Evolutionary conservation across 2,888 invertebrate species (phyloP).

Genomic region (Drosophila engyochracea): DNA sequence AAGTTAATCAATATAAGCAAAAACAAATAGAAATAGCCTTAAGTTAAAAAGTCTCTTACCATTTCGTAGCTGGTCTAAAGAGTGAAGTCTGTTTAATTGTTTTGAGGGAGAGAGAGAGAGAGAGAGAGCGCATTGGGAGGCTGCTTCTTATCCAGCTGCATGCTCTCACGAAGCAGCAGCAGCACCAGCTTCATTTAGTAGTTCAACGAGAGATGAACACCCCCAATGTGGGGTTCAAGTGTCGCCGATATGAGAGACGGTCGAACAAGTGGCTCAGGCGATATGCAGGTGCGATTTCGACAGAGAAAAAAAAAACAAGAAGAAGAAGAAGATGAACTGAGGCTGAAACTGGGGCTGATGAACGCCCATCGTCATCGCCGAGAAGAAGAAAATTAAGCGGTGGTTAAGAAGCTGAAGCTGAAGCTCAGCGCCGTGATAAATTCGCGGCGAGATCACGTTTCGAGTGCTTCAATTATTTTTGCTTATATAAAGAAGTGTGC

Average conservation of each 20-base stretch:
- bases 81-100: not conserved
- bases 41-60: not conserved
- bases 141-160: slow-evolving; percentile 42
- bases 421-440: slow-evolving; percentile 64
- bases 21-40: not conserved
- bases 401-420: slow-evolving; percentile 13
- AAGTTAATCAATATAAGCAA: not conserved
- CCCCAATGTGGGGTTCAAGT: slow-evolving; percentile 29
- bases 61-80: not conserved
- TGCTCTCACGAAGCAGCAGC: slow-evolving; percentile 43
- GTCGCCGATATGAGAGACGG: slow-evolving; percentile 30
- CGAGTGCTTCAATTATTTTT: slow-evolving; percentile 63
- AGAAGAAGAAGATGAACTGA: slow-evolving; percentile 3
- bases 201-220: slow-evolving; percentile 31
- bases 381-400: slow-evolving; percentile 8
- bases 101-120: not conserved
- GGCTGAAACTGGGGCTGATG: slow-evolving; percentile 2
- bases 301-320: slow-evolving; percentile 4
- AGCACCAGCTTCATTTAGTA: not conserved
- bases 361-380: slow-evolving; percentile 12
- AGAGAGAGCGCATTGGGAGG: not conserved
- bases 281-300: slow-evolving; percentile 46
- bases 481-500: slow-evolving; percentile 78
- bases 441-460: slow-evolving; percentile 77
- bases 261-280: slow-evolving; percentile 28